Percentiles rank a stretch among this genome's conserved stretches.
These are phyloP conservation scores for Lasioglossum calceatum DNA, from an alignment of 2,888 invertebrate species.

Conservation along the genomic window DNA sequence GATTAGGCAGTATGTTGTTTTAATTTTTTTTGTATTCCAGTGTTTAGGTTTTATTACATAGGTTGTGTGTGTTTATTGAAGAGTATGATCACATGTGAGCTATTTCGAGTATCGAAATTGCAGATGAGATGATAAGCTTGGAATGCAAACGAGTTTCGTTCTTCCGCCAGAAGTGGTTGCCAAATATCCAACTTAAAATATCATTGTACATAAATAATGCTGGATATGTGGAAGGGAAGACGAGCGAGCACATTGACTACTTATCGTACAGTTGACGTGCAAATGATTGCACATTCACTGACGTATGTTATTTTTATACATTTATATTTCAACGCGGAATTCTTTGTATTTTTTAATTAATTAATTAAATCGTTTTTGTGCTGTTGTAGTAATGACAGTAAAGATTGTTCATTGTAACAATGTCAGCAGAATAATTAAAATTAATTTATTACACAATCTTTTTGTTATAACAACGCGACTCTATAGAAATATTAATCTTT, in stretches of 20 bases:
- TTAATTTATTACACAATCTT: neutral
- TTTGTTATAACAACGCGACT: neutral
- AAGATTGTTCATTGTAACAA: no score
- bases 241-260: conserved; percentile 11
- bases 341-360: no score
- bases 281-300: neutral
- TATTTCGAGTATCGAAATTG: conserved; percentile 46
- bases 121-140: conserved; percentile 50
- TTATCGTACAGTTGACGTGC: conserved; percentile 14
- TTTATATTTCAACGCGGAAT: no score
- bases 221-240: conserved; percentile 27
- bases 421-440: neutral
- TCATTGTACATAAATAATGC: conserved; percentile 56
- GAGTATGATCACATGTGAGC: neutral
- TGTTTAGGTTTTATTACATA: neutral
- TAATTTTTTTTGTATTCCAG: neutral
- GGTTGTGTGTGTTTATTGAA: neutral
- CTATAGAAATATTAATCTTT: neutral
- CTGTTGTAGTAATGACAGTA: no score
- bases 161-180: conserved; percentile 56
- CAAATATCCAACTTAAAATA: conserved; percentile 65
- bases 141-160: conserved; percentile 47
- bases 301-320: neutral
- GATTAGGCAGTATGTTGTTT: neutral
- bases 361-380: no score